Percentiles rank a stretch among this genome's conserved stretches.
phyloP scores from a whole-genome alignment of 2,888 invertebrate species.

The Dioctria linearis region DNA sequence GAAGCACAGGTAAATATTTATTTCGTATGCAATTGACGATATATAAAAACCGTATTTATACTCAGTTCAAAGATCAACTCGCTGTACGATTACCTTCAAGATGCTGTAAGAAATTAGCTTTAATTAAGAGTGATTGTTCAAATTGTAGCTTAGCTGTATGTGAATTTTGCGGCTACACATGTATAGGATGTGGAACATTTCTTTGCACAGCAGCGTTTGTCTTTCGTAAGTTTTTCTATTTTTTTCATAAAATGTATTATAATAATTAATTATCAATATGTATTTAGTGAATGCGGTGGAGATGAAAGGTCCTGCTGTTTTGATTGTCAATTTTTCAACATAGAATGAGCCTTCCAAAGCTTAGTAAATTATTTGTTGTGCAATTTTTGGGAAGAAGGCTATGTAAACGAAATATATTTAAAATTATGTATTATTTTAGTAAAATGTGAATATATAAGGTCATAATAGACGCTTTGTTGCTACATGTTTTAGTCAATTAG shows the following conservation, averaged over 20 bases:
- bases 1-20: slow-evolving; percentile 48
- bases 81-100: slow-evolving; percentile 56
- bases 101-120: slow-evolving; percentile 60
- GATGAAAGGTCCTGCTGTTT: slow-evolving; percentile 28
- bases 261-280: too few relatives aligned
- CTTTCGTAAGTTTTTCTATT: slow-evolving; percentile 60
- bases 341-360: not conserved
- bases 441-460: too few relatives aligned
- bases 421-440: too few relatives aligned
- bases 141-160: slow-evolving; percentile 60
- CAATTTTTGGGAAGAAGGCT: too few relatives aligned
- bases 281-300: slow-evolving; percentile 41
- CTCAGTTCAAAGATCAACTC: slow-evolving; percentile 56
- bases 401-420: too few relatives aligned
- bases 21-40: not conserved
- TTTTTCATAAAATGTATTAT: not conserved
- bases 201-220: slow-evolving; percentile 59
- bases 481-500: too few relatives aligned
- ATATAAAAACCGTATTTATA: slow-evolving; percentile 12
- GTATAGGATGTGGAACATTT: slow-evolving; percentile 57
- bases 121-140: too few relatives aligned
- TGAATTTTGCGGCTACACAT: slow-evolving; percentile 61
- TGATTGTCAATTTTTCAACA: slow-evolving; percentile 16
- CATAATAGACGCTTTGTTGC: too few relatives aligned
- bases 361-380: not conserved